Evolutionary conservation across 2,797 vertebrate species (phyloP), one percentile per base, ranked within the genome.

Genomic region (Cryptoprocta ferox): DNA sequence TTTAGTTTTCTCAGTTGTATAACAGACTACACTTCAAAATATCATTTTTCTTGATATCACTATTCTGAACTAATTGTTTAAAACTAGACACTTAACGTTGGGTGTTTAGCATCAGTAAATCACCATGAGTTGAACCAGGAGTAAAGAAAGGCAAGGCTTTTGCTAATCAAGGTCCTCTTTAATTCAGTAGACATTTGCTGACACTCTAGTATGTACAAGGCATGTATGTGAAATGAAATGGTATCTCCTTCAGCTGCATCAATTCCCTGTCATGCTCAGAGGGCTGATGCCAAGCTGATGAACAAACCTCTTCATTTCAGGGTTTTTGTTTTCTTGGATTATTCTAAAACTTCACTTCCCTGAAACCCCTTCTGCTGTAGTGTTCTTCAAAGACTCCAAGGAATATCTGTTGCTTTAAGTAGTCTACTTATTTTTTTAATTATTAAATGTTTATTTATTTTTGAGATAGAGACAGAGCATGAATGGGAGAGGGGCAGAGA

Each of bases 341-440:
- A n/a, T 39, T 21, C 30, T 76, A 39, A 70, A 91, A 63, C 75
- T 89, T 97, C 7, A 59, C 14, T 89, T 94, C 50, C 53, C n/a
- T 70, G 85, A 94, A 96, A 61, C 9, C 73, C 89, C n/a, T 30
- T 79, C 13, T 53, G 35, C 45, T 39, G 21, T 28, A 70, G 76
- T 8, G 14, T 50, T 53, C 39, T 68, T 87, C 18, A 59, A 83
- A 89, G 53, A 95, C 71, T 28, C 30, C 26, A 6, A 87, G 37
- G 28, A 71, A 19, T 76, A 80, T 28, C 30, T 71, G 6, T n/a
- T 66, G 30, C 59, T 89, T 89, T 56, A 70, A 70, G 26, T n/a
- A 71, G 63, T 93, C 48, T 91, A 21, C 32, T 21, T 19, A 1
- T 45, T 48, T 59, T 24, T 59, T 21, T 9, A 3, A 59, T 24